Percentiles rank a stretch among this genome's conserved stretches.
Conservation (phyloP, 2,797 vertebrate species). For the Emydoidea blandingii region DNA sequence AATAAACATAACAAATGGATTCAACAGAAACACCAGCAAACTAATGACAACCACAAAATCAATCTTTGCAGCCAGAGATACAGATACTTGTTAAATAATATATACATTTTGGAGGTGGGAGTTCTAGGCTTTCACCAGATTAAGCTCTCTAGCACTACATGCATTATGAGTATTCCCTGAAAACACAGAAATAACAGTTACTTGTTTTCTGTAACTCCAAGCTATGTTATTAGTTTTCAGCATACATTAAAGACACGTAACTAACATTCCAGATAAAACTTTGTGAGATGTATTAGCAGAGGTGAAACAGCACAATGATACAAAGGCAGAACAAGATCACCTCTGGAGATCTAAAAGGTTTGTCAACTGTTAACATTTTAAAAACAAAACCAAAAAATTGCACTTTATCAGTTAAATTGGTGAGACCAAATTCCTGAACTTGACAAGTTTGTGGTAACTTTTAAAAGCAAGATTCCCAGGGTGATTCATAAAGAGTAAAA, state of each 20-base stretch:
- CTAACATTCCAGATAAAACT: neutral
- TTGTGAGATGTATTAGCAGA: neutral
- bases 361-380: neutral
- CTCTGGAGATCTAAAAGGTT: neutral
- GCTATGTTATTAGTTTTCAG: neutral
- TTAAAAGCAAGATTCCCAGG: neutral
- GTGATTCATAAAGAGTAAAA: neutral
- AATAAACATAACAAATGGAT: neutral
- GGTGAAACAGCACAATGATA: neutral
- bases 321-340: neutral
- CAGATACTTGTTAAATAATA: fast-evolving
- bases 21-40: neutral
- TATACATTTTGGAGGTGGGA: fast-evolving
- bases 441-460: neutral
- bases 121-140: fast-evolving
- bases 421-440: neutral
- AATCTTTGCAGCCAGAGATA: neutral
- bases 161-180: fast-evolving
- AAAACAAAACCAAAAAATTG: neutral
- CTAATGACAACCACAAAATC: fast-evolving
- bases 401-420: neutral
- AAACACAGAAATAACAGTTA: neutral
- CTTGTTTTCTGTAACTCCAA: neutral
- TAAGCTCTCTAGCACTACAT: neutral
- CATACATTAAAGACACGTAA: neutral